Base-by-base conservation (phyloP, 2,113 vertebrate genomes). In the Vulpes vulpes region DNA sequence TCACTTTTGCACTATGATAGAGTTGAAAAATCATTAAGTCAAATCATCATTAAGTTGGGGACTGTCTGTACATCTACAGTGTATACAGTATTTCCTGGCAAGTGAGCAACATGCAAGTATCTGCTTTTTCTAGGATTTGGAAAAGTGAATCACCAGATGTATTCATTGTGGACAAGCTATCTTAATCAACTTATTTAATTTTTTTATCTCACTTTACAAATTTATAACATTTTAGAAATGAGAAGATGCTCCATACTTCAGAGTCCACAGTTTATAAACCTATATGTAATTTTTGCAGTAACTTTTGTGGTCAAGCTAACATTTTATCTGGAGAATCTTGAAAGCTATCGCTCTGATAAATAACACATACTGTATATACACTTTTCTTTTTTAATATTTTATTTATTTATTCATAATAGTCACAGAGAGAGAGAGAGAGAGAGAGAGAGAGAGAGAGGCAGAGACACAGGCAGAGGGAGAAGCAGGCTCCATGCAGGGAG, bases 71-170 rank as follows among this genome's bases (percentile, higher is more conserved):
- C 3, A 51, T 23, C 0, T 30, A 30, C 87, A 15, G 0, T 27
- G 10, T 19, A n/a, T 49, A 19, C 0, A 81, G 30, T 1, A 17
- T 20, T 4, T 49, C 2, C 23, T 76, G 19, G 11, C 0, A 69
- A 11, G 19, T 49, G 32, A 91, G 20, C 9, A 43, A 8, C 1
- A 32, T 25, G 6, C 10, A 71, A 59, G 8, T 8, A 0, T 32
- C 8, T 62, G 32, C 12, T 93, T 69, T 83, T 10, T 8, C 20
- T 0, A 3, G 22, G 38, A 25, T 74, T 38, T 8, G 80, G n/a
- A 38, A 43, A 62, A 35, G 17, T 32, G n/a, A 64, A 12, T 15
- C 25, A 32, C 2, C 4, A 69, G n/a, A 38, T 8, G 32, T 6
- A n/a, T 51, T n/a, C 22, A 51, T 32, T 62, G 12, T 4, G 20